phyloP scores from a whole-genome alignment of 2,113 vertebrate genomes.

The Apeltes quadracus region DNA sequence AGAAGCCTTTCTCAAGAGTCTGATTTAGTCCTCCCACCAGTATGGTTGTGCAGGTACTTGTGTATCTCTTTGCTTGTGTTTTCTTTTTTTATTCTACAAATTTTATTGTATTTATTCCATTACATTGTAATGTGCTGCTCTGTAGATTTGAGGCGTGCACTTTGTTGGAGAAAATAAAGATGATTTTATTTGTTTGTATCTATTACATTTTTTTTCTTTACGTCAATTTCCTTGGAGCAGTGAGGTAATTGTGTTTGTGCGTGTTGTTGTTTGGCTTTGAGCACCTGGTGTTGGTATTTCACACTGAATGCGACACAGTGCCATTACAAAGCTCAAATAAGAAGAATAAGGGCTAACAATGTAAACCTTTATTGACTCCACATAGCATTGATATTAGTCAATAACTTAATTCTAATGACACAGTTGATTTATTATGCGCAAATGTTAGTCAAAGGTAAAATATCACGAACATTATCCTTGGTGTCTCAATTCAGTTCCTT shows the following conservation, averaged over 20 bases:
- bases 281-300: conserved; percentile 31
- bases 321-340: conserved; percentile 47
- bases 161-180: conserved; percentile 84
- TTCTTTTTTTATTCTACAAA: conserved; percentile 74
- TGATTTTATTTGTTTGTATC: conserved; percentile 81
- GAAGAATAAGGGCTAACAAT: conserved; percentile 40
- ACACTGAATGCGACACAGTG: conserved; percentile 32
- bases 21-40: conserved; percentile 60
- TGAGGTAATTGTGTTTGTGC: conserved; percentile 50
- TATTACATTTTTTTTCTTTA: conserved; percentile 61
- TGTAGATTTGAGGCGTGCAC: conserved; percentile 89
- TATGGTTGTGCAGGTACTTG: conserved; percentile 81
- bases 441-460: conserved; percentile 63
- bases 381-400: conserved; percentile 67
- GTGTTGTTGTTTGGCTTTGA: conserved; percentile 69
- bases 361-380: conserved; percentile 76
- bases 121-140: conserved; percentile 90
- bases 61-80: conserved; percentile 68
- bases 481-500: conserved; percentile 36
- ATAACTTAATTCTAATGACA: conserved; percentile 61
- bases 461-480: conserved; percentile 54
- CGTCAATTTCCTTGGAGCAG: not conserved
- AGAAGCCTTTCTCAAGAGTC: conserved; percentile 53
- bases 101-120: conserved; percentile 94
- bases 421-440: conserved; percentile 58